These are phyloP conservation scores for Heteromurus nitidus DNA, from an alignment of 2,888 invertebrate species.

Conservation along the genomic window DNA sequence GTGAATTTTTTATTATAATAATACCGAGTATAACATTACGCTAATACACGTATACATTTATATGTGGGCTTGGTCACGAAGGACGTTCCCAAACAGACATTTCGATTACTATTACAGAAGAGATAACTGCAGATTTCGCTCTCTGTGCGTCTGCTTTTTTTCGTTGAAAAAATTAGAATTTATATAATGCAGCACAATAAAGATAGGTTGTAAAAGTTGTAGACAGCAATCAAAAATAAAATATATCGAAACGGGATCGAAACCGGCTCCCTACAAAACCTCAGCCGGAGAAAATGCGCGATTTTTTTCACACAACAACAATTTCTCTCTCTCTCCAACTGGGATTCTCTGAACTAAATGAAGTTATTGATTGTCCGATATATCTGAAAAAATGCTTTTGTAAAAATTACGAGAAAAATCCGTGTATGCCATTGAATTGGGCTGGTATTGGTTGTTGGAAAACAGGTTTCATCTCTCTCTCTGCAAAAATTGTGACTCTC, in stretches of 20 bases:
- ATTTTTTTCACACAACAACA: constrained; percentile 27
- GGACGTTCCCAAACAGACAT: constrained; percentile 54
- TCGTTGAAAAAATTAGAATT: constrained; percentile 56
- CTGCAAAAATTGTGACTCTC: constrained; percentile 54
- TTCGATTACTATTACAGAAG: constrained; percentile 40
- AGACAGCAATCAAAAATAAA: constrained; percentile 53
- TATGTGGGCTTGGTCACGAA: constrained; percentile 40
- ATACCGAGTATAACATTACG: constrained; percentile 6
- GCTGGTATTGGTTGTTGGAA: constrained; percentile 52
- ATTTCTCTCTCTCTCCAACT: constrained; percentile 20
- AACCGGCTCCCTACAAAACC: constrained; percentile 62
- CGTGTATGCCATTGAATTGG: constrained; percentile 8
- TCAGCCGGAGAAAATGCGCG: constrained; percentile 59
- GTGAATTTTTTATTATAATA: constrained; percentile 46
- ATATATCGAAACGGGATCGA: constrained; percentile 64
- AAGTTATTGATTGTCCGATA: constrained; percentile 40
- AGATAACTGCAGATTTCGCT: constrained; percentile 22
- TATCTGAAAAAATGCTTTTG: constrained; percentile 20
- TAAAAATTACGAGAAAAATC: constrained; percentile 39
- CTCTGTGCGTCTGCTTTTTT: constrained; percentile 43
- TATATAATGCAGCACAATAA: constrained; percentile 49
- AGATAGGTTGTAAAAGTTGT: constrained; percentile 36
- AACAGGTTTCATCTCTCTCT: constrained; percentile 63
- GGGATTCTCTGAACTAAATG: constrained; percentile 15
- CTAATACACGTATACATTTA: neutral